Percentiles rank a stretch among this genome's conserved stretches.
phyloP scores from a whole-genome alignment of 2,113 vertebrate species.

The Ibidorhyncha struthersii region DNA sequence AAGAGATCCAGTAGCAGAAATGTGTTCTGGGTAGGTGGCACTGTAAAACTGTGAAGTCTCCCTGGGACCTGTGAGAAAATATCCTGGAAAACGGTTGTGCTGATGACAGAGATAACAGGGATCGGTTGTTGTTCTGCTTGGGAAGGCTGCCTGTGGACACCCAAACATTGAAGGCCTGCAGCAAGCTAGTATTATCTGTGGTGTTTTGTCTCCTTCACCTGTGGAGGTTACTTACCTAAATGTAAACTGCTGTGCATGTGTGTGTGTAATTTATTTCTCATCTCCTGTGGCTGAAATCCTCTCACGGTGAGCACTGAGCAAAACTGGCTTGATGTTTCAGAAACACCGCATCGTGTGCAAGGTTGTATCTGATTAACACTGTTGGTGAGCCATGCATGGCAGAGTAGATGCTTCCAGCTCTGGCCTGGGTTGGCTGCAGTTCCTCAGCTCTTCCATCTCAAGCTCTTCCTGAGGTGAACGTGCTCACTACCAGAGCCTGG shows the following conservation, averaged over 20 bases:
- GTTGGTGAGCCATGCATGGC: background rate
- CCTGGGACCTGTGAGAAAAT: background rate
- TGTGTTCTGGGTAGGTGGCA: background rate
- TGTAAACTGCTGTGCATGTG: background rate
- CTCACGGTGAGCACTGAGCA: background rate
- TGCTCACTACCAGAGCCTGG: background rate
- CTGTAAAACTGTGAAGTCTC: background rate
- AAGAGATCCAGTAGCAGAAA: background rate
- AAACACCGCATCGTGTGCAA: background rate
- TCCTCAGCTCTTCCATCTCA: background rate
- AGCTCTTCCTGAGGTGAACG: background rate
- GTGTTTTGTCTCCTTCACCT: background rate
- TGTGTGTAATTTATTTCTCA: background rate
- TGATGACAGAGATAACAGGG: background rate
- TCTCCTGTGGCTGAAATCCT: background rate
- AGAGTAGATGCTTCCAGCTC: background rate
- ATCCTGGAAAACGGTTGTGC: background rate
- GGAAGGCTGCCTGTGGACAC: background rate
- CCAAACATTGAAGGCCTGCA: background rate
- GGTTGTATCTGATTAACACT: background rate
- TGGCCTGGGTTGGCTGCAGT: background rate
- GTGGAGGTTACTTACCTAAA: background rate
- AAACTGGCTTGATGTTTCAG: background rate
- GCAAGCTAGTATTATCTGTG: background rate
- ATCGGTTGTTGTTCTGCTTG: background rate